phyloP scores from a whole-genome alignment of 2,113 vertebrate genomes.

The Pan paniscus region DNA sequence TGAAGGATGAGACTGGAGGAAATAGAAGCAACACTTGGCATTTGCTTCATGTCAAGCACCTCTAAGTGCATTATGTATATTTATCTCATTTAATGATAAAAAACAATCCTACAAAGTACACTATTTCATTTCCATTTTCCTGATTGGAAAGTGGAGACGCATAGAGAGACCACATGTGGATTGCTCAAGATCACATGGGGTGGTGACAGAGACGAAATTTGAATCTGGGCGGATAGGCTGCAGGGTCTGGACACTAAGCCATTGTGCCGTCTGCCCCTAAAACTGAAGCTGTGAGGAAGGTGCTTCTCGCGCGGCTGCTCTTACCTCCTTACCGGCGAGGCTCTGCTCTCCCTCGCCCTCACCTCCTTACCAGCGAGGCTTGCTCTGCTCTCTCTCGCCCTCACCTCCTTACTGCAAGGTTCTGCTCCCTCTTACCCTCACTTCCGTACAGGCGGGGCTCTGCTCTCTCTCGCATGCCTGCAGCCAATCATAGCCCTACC shows the following conservation, averaged over 20 bases:
- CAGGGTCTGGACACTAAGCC: background rate
- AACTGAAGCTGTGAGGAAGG: background rate
- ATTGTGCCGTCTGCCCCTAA: background rate
- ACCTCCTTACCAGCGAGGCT: background rate
- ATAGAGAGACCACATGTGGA: background rate
- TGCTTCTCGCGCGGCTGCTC: rapidly evolving
- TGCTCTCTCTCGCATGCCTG: background rate
- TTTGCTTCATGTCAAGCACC: background rate
- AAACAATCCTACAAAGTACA: background rate
- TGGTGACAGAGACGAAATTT: background rate
- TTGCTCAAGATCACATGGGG: background rate
- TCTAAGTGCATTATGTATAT: background rate
- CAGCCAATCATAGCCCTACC: background rate
- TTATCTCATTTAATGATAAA: background rate
- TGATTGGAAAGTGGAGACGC: background rate
- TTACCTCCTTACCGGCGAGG: background rate
- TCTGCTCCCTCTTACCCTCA: background rate
- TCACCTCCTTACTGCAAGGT: background rate
- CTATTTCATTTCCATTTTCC: background rate
- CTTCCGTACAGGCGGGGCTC: background rate
- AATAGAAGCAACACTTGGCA: background rate
- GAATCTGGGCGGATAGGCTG: background rate
- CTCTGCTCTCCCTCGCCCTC: background rate
- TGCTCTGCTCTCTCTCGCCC: background rate
- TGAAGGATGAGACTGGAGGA: background rate